These are phyloP conservation scores for Nasonia longicornis DNA, from an alignment of 1,140 invertebrate genomes.

Conservation along the genomic window DNA sequence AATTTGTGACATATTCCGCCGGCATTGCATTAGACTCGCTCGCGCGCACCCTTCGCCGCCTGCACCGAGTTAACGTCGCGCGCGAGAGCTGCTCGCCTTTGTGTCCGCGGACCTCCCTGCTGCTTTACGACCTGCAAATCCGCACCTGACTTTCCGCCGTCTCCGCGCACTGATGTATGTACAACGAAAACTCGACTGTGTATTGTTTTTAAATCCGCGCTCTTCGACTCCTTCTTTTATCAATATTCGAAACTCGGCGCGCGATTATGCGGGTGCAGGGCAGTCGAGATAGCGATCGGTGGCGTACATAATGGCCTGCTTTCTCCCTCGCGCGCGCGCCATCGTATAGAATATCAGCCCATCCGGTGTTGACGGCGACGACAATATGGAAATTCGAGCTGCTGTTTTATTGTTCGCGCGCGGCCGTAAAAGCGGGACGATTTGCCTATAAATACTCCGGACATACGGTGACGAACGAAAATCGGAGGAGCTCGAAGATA, in stretches of 20 bases:
- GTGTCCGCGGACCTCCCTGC: conserved; percentile 52
- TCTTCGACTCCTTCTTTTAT: background rate
- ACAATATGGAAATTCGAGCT: conserved; percentile 43
- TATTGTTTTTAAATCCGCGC: background rate
- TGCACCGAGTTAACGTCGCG: conserved; percentile 51
- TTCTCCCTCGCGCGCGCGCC: background rate
- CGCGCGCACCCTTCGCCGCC: conserved; percentile 36
- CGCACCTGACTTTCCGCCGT: conserved; percentile 19
- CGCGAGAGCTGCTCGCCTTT: conserved; percentile 43
- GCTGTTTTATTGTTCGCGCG: conserved; percentile 45
- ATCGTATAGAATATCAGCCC: background rate
- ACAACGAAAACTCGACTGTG: conserved; percentile 27
- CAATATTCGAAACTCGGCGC: background rate
- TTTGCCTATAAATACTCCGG: conserved; percentile 49
- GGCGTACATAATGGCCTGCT: background rate
- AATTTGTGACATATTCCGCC: conserved; percentile 68
- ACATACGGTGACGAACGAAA: conserved; percentile 44
- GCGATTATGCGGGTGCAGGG: background rate
- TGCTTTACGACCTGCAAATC: conserved; percentile 50
- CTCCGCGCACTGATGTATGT: conserved; percentile 22
- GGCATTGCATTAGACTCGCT: conserved; percentile 58
- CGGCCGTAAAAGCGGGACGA: conserved; percentile 42
- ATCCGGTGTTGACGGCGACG: conserved; percentile 26
- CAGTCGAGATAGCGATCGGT: conserved; percentile 30
- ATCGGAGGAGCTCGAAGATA: conserved; percentile 39